phyloP scores from a whole-genome alignment of 2,888 invertebrate species.

The Adelognathus sp. region DNA sequence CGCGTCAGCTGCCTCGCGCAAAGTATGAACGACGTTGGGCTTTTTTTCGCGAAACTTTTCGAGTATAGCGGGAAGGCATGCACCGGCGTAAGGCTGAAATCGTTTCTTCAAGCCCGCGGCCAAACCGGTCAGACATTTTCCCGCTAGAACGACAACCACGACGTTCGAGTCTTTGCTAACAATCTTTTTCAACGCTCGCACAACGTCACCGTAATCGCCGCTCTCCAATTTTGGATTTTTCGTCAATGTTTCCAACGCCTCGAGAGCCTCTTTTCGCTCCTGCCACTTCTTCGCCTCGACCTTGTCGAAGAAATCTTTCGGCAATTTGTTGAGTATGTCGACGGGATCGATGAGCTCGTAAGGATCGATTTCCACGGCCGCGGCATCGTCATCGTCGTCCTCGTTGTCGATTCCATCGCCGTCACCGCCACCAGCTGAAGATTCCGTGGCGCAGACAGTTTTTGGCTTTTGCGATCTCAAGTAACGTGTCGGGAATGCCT shows the following conservation, averaged over 20 bases:
- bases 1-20: slow-evolving; percentile 95
- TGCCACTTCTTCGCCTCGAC: slow-evolving; percentile 98
- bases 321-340: slow-evolving; percentile 95
- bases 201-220: slow-evolving; percentile 96
- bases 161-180: slow-evolving; percentile 98
- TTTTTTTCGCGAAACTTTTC: slow-evolving; percentile 99
- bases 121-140: slow-evolving; percentile 90
- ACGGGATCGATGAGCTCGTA: slow-evolving; percentile 96
- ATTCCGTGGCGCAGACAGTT: slow-evolving; percentile 83
- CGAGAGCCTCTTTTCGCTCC: slow-evolving; percentile 95
- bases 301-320: slow-evolving; percentile 97
- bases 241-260: slow-evolving; percentile 89
- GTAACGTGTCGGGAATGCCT: slow-evolving; percentile 88
- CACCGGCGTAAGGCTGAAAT: slow-evolving; percentile 92
- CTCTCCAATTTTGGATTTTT: slow-evolving; percentile 93
- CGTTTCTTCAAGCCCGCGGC: slow-evolving; percentile 94
- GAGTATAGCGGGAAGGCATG: slow-evolving; percentile 89
- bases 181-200: slow-evolving; percentile 94
- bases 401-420: slow-evolving; percentile 71
- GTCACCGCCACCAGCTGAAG: slow-evolving; percentile 82
- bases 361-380: slow-evolving; percentile 88
- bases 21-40: slow-evolving; percentile 91
- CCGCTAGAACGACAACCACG: slow-evolving; percentile 93
- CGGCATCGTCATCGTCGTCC: slow-evolving; percentile 84
- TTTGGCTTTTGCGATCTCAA: slow-evolving; percentile 92